These are phyloP conservation scores for Perca flavescens DNA, from an alignment of 2,113 vertebrate species.

Conservation along the genomic window DNA sequence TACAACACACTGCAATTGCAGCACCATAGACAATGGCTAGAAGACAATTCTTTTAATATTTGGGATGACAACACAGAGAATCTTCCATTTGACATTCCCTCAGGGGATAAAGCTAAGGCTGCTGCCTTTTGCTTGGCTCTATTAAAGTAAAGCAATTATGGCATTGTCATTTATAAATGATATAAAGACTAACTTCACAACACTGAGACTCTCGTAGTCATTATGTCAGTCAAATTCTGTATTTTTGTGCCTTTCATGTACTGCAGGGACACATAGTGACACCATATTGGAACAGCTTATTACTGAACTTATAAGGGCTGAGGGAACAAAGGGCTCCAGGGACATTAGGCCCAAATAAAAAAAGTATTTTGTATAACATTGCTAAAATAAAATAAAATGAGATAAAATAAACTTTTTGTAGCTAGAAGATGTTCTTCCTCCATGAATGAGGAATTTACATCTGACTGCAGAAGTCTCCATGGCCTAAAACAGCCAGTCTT, in stretches of 20 bases:
- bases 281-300: slow-evolving; percentile 42
- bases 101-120: slow-evolving; percentile 35
- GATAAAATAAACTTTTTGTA: slow-evolving; percentile 24
- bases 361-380: slow-evolving; percentile 5
- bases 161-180: slow-evolving; percentile 10
- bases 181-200: neutral
- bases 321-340: slow-evolving; percentile 37
- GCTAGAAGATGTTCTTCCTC: slow-evolving; percentile 11
- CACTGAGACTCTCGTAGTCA: neutral
- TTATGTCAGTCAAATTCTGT: slow-evolving; percentile 40
- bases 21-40: neutral
- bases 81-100: slow-evolving; percentile 47
- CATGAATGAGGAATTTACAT: slow-evolving; percentile 33
- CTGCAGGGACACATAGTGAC: slow-evolving; percentile 16
- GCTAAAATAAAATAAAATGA: slow-evolving; percentile 26
- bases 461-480: slow-evolving; percentile 32
- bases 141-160: slow-evolving; percentile 49
- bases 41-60: slow-evolving; percentile 27
- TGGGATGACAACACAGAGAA: slow-evolving; percentile 34
- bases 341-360: slow-evolving; percentile 20
- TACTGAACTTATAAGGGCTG: slow-evolving; percentile 24
- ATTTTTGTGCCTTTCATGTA: slow-evolving; percentile 37
- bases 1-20: neutral
- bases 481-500: slow-evolving; percentile 48
- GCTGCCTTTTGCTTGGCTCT: slow-evolving; percentile 24